These are phyloP conservation scores for Hydropsyche betteni DNA, from an alignment of 2,888 invertebrate genomes.

Conservation along the genomic window DNA sequence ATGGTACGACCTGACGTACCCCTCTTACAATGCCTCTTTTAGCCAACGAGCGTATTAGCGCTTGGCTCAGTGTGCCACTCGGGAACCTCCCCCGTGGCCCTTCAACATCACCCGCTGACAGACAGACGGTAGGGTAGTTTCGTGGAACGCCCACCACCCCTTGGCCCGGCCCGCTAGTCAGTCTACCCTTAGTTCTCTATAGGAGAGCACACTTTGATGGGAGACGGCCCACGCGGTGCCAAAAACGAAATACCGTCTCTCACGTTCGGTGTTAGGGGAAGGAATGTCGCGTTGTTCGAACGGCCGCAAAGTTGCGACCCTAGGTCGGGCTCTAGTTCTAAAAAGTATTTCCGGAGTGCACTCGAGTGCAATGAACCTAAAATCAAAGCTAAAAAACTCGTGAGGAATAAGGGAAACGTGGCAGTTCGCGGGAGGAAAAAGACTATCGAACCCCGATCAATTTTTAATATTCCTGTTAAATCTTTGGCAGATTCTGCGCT, in stretches of 20 bases:
- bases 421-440: neutral
- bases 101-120: constrained; percentile 33
- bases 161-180: constrained; percentile 24
- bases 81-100: constrained; percentile 17
- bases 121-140: constrained; percentile 19
- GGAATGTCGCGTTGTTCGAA: constrained; percentile 43
- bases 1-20: constrained; percentile 7
- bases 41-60: constrained; percentile 28
- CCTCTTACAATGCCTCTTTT: constrained; percentile 5
- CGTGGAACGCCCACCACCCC: neutral
- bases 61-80: constrained; percentile 38
- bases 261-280: constrained; percentile 41
- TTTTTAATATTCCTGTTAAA: constrained; percentile 49
- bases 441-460: constrained; percentile 21
- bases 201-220: constrained; percentile 36
- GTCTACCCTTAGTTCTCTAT: constrained; percentile 37
- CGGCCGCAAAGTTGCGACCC: neutral
- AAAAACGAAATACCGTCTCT: neutral
- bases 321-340: neutral
- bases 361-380: neutral
- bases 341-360: constrained; percentile 15
- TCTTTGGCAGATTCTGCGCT: constrained; percentile 49
- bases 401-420: neutral
- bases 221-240: constrained; percentile 1
- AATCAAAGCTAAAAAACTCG: neutral